A percentile compares a stretch with the other conserved stretches of the same genome.
phyloP scores from a whole-genome alignment of 2,888 invertebrate species.

The Anoplius nigerrimus region DNA sequence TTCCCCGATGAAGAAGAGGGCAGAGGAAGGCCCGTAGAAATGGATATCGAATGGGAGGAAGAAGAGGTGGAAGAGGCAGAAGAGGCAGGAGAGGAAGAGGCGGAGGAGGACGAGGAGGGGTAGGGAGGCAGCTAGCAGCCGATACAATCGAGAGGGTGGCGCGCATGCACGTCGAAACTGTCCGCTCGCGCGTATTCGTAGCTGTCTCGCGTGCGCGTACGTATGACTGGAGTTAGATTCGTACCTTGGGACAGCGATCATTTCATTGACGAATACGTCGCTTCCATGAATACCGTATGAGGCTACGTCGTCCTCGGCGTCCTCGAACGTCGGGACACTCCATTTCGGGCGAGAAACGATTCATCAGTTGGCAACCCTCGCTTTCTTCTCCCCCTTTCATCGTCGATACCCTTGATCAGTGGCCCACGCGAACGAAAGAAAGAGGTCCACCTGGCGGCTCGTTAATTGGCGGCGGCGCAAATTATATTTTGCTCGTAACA shows the following conservation, averaged over 20 bases:
- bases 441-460: no score
- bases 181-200: no score
- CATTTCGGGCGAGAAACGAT: slow-evolving; percentile 28
- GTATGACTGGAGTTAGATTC: slow-evolving; percentile 4
- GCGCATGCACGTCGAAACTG: no score
- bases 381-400: no score
- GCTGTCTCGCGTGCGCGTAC: background rate
- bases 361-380: no score
- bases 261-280: slow-evolving; percentile 56
- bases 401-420: no score
- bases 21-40: background rate
- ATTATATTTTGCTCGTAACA: no score
- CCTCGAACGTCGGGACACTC: slow-evolving; percentile 32
- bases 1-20: slow-evolving; percentile 18
- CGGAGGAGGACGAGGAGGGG: background rate
- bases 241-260: slow-evolving; percentile 9
- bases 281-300: slow-evolving; percentile 65
- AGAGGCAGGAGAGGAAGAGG: background rate
- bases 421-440: no score
- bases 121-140: background rate
- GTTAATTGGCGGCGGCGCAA: no score
- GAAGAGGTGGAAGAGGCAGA: background rate
- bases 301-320: slow-evolving; percentile 33
- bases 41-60: slow-evolving; percentile 1
- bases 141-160: background rate